Evolutionary conservation across 2,113 vertebrate genomes (phyloP).

Genomic region (Stomatorhinus ivindoensis): DNA sequence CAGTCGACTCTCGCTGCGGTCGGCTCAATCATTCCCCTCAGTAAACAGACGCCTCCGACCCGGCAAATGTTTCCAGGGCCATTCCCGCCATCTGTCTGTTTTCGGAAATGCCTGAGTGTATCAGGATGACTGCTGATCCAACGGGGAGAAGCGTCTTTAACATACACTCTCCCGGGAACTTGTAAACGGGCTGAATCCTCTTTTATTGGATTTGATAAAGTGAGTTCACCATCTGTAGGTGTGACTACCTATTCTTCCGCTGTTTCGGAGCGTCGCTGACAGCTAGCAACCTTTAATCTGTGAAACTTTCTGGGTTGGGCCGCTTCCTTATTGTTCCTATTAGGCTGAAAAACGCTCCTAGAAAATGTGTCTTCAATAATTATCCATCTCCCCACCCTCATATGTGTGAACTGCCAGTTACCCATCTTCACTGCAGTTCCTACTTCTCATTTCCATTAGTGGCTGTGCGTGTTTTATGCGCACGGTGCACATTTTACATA

Average conservation of each 20-base stretch:
- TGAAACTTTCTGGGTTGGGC: neutral
- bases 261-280: neutral
- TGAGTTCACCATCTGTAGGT: neutral
- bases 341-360: neutral
- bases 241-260: neutral
- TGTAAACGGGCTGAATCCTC: neutral
- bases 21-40: constrained; percentile 8
- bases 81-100: constrained; percentile 53
- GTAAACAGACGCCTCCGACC: constrained; percentile 1
- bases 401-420: neutral
- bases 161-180: neutral
- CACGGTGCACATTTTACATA: neutral
- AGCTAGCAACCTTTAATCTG: neutral
- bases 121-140: neutral
- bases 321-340: neutral
- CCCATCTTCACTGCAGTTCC: neutral
- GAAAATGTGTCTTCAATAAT: neutral
- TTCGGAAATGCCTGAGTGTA: constrained; percentile 34
- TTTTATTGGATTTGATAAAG: neutral
- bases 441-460: neutral
- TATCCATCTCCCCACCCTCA: neutral
- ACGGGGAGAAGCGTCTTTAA: neutral
- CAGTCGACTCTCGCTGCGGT: neutral
- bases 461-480: neutral
- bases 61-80: constrained; percentile 43